phyloP scores from a whole-genome alignment of 2,113 vertebrate species.

The Centropus unirufus region DNA sequence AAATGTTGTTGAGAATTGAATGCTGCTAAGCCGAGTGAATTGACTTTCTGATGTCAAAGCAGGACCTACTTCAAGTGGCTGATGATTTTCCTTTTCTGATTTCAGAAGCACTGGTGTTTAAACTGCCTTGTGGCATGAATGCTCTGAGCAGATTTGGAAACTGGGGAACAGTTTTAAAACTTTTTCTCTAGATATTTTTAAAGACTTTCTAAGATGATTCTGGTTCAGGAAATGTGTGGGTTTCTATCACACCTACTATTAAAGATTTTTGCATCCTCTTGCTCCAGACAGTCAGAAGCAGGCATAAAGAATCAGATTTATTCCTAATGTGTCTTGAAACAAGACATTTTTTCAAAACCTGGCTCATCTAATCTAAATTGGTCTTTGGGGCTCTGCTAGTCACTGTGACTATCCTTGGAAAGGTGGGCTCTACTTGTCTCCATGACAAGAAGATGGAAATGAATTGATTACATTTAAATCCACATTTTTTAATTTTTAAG shows the following conservation, averaged over 20 bases:
- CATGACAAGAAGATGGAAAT: not conserved
- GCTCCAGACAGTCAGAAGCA: not conserved
- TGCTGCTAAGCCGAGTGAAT: constrained; percentile 86
- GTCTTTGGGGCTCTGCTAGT: not conserved
- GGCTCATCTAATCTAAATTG: not conserved
- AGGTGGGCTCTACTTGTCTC: not conserved
- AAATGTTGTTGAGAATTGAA: constrained; percentile 81
- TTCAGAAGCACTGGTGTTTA: constrained; percentile 34
- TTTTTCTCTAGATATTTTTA: not conserved
- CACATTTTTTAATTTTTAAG: not conserved
- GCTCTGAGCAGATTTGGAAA: not conserved
- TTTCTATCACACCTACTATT: not conserved
- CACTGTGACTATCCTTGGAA: not conserved
- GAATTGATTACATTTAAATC: not conserved
- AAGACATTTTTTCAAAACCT: not conserved
- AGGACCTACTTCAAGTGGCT: constrained; percentile 73
- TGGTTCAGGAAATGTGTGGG: not conserved
- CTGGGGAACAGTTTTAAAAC: not conserved
- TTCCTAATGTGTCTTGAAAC: not conserved
- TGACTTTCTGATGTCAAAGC: constrained; percentile 86
- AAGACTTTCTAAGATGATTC: not conserved
- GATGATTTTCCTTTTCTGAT: constrained; percentile 52
- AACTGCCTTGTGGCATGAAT: not conserved
- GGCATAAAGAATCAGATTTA: not conserved
- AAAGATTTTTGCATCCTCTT: not conserved